A percentile compares a stretch with the other conserved stretches of the same genome.
phyloP scores from a whole-genome alignment of 1,140 invertebrate genomes.

The Dreissena rostriformis region DNA sequence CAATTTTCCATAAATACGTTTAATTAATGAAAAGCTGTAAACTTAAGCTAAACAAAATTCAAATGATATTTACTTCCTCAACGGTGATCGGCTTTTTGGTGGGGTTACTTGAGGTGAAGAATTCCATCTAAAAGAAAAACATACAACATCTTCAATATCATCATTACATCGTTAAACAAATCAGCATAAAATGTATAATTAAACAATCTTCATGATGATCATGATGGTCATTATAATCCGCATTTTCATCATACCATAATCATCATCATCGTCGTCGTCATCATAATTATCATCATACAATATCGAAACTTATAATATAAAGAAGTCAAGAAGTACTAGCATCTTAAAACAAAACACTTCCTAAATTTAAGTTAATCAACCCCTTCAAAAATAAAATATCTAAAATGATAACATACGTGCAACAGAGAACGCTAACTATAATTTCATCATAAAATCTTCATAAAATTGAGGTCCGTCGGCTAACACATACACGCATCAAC shows the following conservation, averaged over 20 bases:
- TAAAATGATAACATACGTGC: background rate
- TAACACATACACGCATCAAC: no score
- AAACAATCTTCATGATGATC: background rate
- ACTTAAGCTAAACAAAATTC: no score
- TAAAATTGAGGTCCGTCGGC: no score
- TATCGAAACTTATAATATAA: background rate
- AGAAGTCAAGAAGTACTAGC: no score
- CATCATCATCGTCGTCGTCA: no score
- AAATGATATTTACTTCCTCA: slow-evolving; percentile 21
- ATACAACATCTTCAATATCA: background rate
- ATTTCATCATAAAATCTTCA: no score
- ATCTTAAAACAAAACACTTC: no score
- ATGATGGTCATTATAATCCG: background rate
- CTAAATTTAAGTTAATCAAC: no score
- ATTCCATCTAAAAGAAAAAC: slow-evolving; percentile 19
- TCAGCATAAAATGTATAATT: background rate
- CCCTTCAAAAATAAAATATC: background rate
- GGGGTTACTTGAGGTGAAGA: slow-evolving; percentile 9
- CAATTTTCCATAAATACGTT: no score
- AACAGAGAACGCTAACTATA: background rate
- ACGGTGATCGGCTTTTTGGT: slow-evolving; percentile 32
- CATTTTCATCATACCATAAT: background rate
- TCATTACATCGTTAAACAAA: background rate
- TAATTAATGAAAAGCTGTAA: no score
- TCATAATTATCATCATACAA: background rate